A percentile compares a stretch with the other conserved stretches of the same genome.
Conservation (phyloP, 2,888 invertebrate genomes). For the Fragum whitleyi region DNA sequence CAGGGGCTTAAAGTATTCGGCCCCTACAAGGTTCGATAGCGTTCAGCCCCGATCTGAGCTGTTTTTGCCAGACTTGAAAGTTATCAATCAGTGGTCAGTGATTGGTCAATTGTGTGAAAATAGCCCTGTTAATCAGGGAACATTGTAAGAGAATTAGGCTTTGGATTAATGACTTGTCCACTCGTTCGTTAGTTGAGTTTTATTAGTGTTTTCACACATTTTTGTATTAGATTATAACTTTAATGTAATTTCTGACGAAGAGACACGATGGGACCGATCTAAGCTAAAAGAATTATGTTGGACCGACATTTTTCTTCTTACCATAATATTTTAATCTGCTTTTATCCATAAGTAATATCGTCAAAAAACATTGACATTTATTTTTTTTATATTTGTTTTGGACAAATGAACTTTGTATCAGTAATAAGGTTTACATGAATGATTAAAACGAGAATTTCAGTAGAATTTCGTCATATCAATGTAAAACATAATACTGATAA, state of each 20-base stretch:
- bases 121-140: not conserved
- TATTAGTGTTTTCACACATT: slow-evolving; percentile 8
- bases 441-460: no score
- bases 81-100: not conserved
- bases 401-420: no score
- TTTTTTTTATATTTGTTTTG: no score
- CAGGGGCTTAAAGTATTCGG: not conserved
- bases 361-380: no score
- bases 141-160: not conserved
- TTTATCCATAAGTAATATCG: no score
- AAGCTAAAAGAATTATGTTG: no score
- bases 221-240: not conserved
- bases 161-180: not conserved
- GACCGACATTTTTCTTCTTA: no score
- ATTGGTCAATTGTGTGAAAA: not conserved
- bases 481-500: no score
- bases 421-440: no score
- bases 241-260: not conserved
- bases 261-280: not conserved
- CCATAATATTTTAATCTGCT: no score
- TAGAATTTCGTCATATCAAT: no score
- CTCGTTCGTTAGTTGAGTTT: not conserved
- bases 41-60: slow-evolving; percentile 6
- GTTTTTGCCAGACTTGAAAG: not conserved
- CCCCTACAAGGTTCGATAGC: not conserved